Evolutionary conservation across 2,797 vertebrate genomes (phyloP), one percentile per base, ranked within the genome.

Genomic region (Sebastes itinus): DNA sequence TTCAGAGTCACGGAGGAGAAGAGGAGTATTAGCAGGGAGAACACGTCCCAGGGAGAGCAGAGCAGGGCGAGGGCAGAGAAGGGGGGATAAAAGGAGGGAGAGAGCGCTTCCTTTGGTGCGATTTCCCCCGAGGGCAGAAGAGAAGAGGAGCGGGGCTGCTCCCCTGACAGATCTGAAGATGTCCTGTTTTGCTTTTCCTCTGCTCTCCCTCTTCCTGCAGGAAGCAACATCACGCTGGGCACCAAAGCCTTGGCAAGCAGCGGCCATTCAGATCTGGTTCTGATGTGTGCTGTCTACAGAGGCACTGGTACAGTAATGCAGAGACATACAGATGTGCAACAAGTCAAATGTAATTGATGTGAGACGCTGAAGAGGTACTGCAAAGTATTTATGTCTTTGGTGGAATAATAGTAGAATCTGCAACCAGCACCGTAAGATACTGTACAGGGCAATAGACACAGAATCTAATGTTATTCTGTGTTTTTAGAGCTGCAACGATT

Each of bases 151-250:
- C 89, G 95, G 94, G 91, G 90, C 90, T 94, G 92, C 93, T 94
- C 96, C 94, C 93, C 93, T 94, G 94, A 95, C 92, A 88, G 92
- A 55, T 96, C 95, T 88, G 92, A 55, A 93, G 94, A 93, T 95
- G 95, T 95, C 95, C 96, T 96, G 95, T 97, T 95, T 97, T 96
- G 94, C 96, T 95, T 95, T 88, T 92, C 86, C 92, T 83, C 85
- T 87, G 88, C 88, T 92, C 92, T 92, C 92, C 92, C 94, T 94
- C 94, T 96, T 97, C 96, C 95, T 96, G 96, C 94, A 96, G 96
- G 95, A 96, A 96, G 92, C 92, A 90, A 90, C 92, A 90, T 89
- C 94, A 95, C 46, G 93, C 95, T 95, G 94, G 88, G 94, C 92
- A 89, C 87, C 85, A 91, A 90, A 92, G 90, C 76, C 59, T 87